phyloP scores from a whole-genome alignment of 2,113 vertebrate species.

The Apeltes quadracus region DNA sequence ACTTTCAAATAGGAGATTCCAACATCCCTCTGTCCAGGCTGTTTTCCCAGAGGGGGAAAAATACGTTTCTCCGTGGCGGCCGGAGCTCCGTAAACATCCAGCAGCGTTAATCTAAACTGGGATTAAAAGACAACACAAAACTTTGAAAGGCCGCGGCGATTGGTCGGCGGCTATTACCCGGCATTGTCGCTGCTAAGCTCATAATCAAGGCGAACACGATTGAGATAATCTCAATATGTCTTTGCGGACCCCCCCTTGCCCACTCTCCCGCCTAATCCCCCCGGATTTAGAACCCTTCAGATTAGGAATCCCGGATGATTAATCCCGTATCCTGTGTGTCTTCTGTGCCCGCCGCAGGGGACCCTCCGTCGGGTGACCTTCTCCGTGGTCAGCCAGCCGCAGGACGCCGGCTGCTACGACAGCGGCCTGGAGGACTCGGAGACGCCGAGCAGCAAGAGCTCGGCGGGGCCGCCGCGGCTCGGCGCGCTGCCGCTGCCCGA shows the following conservation, averaged over 20 bases:
- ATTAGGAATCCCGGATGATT: conserved; percentile 73
- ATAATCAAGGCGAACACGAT: conserved; percentile 70
- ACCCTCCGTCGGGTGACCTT: conserved; percentile 97
- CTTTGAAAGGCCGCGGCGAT: conserved; percentile 51
- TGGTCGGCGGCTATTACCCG: conserved; percentile 70
- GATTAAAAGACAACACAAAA: conserved; percentile 68
- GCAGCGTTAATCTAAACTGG: conserved; percentile 65
- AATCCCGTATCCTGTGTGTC: conserved; percentile 74
- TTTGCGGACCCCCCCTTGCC: conserved; percentile 53
- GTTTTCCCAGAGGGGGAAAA: conserved; percentile 42
- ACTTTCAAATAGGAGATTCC: neutral
- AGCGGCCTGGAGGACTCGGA: conserved; percentile 96
- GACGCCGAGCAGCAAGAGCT: conserved; percentile 97
- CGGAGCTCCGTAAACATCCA: conserved; percentile 69
- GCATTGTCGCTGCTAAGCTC: conserved; percentile 63
- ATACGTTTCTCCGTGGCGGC: conserved; percentile 29
- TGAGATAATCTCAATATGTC: conserved; percentile 74
- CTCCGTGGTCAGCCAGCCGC: conserved; percentile 93
- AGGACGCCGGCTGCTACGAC: conserved; percentile 95
- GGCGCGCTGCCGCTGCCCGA: conserved; percentile 92
- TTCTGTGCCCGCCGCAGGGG: conserved; percentile 79
- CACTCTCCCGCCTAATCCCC: conserved; percentile 57
- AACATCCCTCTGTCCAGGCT: neutral
- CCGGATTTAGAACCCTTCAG: conserved; percentile 63
- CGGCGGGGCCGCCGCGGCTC: conserved; percentile 91